A percentile compares a stretch with the other conserved stretches of the same genome.
These are phyloP conservation scores for Excalfactoria chinensis DNA, from an alignment of 2,113 vertebrate genomes.

Conservation along the genomic window DNA sequence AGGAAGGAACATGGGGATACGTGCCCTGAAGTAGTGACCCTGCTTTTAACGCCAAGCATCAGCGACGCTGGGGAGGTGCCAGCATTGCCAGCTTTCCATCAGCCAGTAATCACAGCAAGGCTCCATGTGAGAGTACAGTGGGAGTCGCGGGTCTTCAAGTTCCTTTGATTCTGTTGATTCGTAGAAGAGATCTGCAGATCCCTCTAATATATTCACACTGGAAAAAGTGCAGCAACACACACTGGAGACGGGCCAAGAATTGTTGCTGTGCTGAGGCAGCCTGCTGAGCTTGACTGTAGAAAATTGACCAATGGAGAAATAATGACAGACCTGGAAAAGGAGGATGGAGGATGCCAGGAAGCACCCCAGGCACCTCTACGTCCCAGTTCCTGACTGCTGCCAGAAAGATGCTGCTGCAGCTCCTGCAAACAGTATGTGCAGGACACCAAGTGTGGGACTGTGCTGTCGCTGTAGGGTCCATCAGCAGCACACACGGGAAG, in stretches of 20 bases:
- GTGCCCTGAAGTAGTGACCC: not conserved
- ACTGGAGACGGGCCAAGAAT: not conserved
- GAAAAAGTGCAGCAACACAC: not conserved
- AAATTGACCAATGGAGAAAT: not conserved
- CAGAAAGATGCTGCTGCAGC: not conserved
- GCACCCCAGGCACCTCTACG: not conserved
- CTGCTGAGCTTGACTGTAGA: not conserved
- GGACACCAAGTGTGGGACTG: not conserved
- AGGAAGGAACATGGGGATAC: rapidly evolving
- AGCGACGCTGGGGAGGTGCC: not conserved
- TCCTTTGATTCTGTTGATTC: not conserved
- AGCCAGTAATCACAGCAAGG: not conserved
- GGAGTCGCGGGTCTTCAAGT: not conserved
- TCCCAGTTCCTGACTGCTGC: not conserved
- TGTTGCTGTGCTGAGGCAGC: not conserved
- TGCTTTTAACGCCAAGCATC: not conserved
- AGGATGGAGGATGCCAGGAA: not conserved
- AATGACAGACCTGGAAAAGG: not conserved
- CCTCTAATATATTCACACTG: not conserved
- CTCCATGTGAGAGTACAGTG: not conserved
- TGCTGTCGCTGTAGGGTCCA: not conserved
- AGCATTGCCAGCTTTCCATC: not conserved
- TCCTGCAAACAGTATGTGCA: not conserved
- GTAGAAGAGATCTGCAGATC: not conserved
- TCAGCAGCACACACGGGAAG: not conserved